Evolutionary conservation across 2,797 vertebrate genomes (phyloP).

Genomic region (Zalophus californianus): DNA sequence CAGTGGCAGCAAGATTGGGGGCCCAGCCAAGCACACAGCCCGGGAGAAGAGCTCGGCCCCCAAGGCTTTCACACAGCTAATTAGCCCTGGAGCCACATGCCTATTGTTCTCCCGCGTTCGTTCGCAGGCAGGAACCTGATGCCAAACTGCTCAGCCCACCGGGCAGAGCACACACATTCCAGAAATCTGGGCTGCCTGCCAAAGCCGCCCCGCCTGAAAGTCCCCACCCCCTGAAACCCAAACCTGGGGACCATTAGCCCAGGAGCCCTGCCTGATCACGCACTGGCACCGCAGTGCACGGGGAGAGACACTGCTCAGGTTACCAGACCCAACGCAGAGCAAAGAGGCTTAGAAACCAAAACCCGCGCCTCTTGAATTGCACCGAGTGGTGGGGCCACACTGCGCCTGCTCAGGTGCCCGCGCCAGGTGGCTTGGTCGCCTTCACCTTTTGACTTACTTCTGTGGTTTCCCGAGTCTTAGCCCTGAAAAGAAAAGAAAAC

Average conservation of each 20-base stretch:
- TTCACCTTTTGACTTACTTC: not conserved
- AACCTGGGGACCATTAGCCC: slow-evolving; percentile 55
- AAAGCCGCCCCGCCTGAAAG: not conserved
- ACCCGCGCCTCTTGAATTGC: not conserved
- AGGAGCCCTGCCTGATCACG: not conserved
- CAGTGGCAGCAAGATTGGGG: not conserved
- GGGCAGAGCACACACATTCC: slow-evolving; percentile 67
- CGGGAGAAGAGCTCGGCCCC: not conserved
- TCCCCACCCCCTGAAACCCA: slow-evolving; percentile 67
- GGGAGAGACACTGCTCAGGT: not conserved
- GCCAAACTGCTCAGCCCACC: slow-evolving; percentile 63
- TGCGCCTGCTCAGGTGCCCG: not conserved
- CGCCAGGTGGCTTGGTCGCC: not conserved
- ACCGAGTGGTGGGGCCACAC: not conserved
- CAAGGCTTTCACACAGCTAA: slow-evolving; percentile 15
- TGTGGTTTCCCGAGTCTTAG: not conserved
- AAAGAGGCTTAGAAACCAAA: not conserved
- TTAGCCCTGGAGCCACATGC: slow-evolving; percentile 47
- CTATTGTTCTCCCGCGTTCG: slow-evolving; percentile 62
- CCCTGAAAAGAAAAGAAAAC: not conserved
- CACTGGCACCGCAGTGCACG: not conserved
- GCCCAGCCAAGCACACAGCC: not conserved
- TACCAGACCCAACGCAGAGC: not conserved
- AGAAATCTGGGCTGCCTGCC: slow-evolving; percentile 74
- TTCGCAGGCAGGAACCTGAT: slow-evolving; percentile 53